Evolutionary conservation across 2,888 invertebrate genomes (phyloP).

Genomic region (Darwinula stevensoni): DNA sequence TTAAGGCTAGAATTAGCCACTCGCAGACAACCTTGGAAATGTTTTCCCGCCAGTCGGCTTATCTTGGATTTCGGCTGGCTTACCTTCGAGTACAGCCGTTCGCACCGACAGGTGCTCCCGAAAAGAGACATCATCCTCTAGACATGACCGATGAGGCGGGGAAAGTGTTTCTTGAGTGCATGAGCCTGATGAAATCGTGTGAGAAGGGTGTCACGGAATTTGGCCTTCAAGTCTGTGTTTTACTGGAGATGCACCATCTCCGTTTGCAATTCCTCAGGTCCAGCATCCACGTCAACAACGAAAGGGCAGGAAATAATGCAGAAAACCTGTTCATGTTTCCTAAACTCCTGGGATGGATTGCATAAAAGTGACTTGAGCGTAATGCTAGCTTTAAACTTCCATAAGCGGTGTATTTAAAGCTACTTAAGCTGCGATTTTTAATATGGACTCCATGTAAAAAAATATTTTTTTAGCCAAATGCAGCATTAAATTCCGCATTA

Average conservation of each 20-base stretch:
- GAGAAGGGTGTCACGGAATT: slow-evolving; percentile 5
- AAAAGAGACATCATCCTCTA: slow-evolving; percentile 7
- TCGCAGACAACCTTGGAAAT: no score
- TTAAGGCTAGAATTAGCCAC: no score
- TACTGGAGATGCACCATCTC: slow-evolving; percentile 6
- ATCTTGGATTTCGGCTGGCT: no score
- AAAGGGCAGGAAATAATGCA: slow-evolving; percentile 3
- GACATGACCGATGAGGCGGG: slow-evolving; percentile 5
- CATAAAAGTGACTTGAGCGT: no score
- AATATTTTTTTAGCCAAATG: no score
- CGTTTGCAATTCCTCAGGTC: slow-evolving; percentile 6
- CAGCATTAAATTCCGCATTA: no score
- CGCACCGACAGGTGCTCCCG: slow-evolving; percentile 7
- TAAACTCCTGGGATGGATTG: no score
- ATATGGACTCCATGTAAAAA: no score
- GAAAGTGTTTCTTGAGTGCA: background rate
- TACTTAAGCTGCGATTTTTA: no score
- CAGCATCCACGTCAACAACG: slow-evolving; percentile 5
- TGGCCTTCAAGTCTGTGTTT: slow-evolving; percentile 5
- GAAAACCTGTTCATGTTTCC: background rate
- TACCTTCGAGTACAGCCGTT: slow-evolving; percentile 6
- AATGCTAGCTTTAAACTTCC: no score
- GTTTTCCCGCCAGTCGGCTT: no score
- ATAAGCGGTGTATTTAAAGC: no score
- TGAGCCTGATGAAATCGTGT: background rate